A percentile compares a stretch with the other conserved stretches of the same genome.
Evolutionary conservation across 2,113 vertebrate species (phyloP).

Genomic region (Siniperca chuatsi): DNA sequence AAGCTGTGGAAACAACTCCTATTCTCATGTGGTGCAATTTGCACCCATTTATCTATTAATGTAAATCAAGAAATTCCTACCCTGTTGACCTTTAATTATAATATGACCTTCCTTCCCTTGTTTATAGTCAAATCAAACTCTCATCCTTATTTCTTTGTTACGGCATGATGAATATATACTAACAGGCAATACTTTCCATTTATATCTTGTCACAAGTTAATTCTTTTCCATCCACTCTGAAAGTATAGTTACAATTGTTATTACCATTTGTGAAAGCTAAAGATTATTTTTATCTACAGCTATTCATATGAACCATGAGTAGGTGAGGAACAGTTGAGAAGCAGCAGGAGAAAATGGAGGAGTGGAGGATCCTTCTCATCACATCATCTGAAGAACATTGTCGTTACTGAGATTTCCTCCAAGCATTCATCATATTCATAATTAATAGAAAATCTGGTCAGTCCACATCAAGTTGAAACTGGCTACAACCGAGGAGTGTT

Average conservation of each 20-base stretch:
- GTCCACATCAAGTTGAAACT: conserved; percentile 36
- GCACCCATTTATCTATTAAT: conserved; percentile 28
- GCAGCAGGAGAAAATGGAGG: neutral
- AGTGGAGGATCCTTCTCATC: conserved; percentile 14
- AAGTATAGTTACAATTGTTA: neutral
- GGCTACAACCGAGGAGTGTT: conserved; percentile 12
- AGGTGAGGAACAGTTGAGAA: conserved; percentile 24
- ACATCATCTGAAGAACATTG: conserved; percentile 17
- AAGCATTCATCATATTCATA: conserved; percentile 59
- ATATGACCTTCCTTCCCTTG: conserved; percentile 3
- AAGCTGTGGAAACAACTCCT: conserved; percentile 23
- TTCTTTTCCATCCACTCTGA: neutral
- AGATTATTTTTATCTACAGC: neutral
- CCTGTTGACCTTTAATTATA: conserved; percentile 65
- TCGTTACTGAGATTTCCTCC: conserved; percentile 44
- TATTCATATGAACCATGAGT: neutral
- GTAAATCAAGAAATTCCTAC: conserved; percentile 43
- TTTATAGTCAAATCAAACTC: conserved; percentile 15
- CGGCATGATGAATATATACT: conserved; percentile 6
- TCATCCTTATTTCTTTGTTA: conserved; percentile 19
- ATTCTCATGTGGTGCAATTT: conserved; percentile 26
- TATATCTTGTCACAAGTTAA: neutral
- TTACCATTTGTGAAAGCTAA: neutral
- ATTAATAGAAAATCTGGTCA: conserved; percentile 67
- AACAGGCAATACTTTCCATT: conserved; percentile 2